These are phyloP conservation scores for Thunnus maccoyii DNA, from an alignment of 2,113 vertebrate genomes.

Conservation along the genomic window DNA sequence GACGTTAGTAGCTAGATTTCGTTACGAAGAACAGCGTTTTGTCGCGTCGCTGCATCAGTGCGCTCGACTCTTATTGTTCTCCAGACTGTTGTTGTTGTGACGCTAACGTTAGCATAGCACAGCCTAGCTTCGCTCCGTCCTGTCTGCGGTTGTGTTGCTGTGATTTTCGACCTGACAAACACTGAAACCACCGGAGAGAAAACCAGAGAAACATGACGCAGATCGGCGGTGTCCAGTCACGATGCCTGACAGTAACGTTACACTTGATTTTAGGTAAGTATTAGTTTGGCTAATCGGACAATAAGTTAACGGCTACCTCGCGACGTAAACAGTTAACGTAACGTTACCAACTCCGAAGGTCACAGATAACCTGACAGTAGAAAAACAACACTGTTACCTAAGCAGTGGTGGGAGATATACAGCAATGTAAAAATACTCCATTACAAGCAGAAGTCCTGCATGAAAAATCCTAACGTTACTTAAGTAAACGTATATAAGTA, in stretches of 20 bases:
- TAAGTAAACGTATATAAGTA: too few species aligned
- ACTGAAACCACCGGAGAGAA: not conserved
- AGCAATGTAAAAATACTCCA: too few species aligned
- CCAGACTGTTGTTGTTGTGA: not conserved
- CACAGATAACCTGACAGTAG: not conserved
- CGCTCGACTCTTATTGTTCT: not conserved
- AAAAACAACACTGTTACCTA: too few species aligned
- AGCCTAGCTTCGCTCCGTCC: slow-evolving; percentile 33
- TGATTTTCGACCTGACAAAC: slow-evolving; percentile 1
- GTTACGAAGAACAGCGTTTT: not conserved
- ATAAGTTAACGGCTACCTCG: not conserved
- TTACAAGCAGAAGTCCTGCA: too few species aligned
- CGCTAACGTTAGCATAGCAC: slow-evolving; percentile 51
- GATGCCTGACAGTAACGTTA: slow-evolving; percentile 52
- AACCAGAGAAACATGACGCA: slow-evolving; percentile 70
- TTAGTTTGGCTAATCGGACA: not conserved
- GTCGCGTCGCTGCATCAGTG: not conserved
- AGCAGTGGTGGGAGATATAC: too few species aligned
- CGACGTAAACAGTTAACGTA: not conserved
- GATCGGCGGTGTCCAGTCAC: slow-evolving; percentile 39
- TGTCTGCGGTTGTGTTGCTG: slow-evolving; percentile 21
- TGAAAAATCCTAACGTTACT: too few species aligned
- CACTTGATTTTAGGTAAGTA: slow-evolving; percentile 77
- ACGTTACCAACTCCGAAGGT: slow-evolving; percentile 25
- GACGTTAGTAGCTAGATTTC: accelerated